Evolutionary conservation across 2,113 vertebrate genomes (phyloP), one percentile per base, ranked within the genome.

Genomic region (Ochotona princeps): DNA sequence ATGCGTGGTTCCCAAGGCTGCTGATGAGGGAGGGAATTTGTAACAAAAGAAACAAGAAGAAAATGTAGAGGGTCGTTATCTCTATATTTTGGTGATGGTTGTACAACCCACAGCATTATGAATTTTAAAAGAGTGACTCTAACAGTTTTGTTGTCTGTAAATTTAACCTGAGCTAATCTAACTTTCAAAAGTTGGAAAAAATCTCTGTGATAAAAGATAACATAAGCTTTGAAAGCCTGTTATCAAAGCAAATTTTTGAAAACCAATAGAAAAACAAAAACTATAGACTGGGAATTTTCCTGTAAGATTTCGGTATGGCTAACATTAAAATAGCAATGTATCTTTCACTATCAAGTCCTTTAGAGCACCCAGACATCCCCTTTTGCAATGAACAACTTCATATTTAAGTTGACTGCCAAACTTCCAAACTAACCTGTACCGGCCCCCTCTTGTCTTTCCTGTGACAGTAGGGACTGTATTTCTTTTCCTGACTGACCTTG

Each of bases 41-140:
- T 94, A 70, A 70, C 18, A 75, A 51, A 51, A 32, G n/a, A 44
- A 81, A n/a, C n/a, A 85, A 81, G 49, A 95, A 69, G 44, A 15
- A 26, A 25, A 44, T 63, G 54, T 65, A 87, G 49, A 72, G 32
- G 23, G 23, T 13, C 23, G 72, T 49, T 70, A 2, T 81, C 51
- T 61, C 67, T 54, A 79, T 60, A 81, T 92, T 73, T 65, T 83
- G 28, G 9, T 72, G 63, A 47, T 35, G 3, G 30, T 57, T 70
- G 32, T 30, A 21, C 44, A 82, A 76, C 9, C n/a, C 51, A 66
- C 26, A 65, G 17, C 32, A 49, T 57, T 57, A 47, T 15, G 32
- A 15, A 83, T 54, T 32, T 81, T 69, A 61, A 86, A 89, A 81
- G 47, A 23, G 28, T 81, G 25, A 82, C 14, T 73, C 14, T 73